Evolutionary conservation across 2,888 invertebrate species (phyloP), one percentile per base, ranked within the genome.

Genomic region (Neocrepidodera transversa): DNA sequence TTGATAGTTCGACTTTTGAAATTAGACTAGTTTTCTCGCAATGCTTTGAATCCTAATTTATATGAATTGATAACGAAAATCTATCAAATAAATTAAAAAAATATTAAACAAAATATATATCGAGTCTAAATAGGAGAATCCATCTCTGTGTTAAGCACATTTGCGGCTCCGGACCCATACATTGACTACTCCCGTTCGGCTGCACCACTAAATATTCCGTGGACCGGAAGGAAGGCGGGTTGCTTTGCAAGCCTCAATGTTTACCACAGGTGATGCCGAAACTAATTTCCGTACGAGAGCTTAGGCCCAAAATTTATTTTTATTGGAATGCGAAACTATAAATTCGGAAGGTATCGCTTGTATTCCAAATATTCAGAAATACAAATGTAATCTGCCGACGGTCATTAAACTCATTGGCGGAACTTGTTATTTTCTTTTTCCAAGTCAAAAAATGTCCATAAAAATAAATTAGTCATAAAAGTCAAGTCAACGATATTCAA

Each of bases 191-290:
- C 66, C 68, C 68, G 57, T 58, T 57, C 62, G 62, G 53, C 65
- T 60, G 67, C 68, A 65, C 62, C 62, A 69, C 64, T 71, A 71
- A 71, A 73, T 71, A 71, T 68, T 64, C 71, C 63, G 58, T 64
- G 57, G 66, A 63, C 66, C 70, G 69, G 70, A 69, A 67, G 66
- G 65, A 62, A 54, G 52, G 56, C 67, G 63, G 66, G 65, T 45
- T 35, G 49, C 42, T 65, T 64, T 61, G 68, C 69, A 66, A 71
- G 71, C 72, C 69, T 71, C 72, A 72, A 71, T 72, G 71, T 71
- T 70, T 71, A 71, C 70, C 71, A 72, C 72, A 72, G 68, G 66
- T 67, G 70, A 70, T 72, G 70, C 71, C 71, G 66, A 71, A 73
- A 73, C 72, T 72, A 73, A 73, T 73, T 73, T 73, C 72, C 72